Percentiles rank a stretch among this genome's conserved stretches.
These are phyloP conservation scores for human DNA, from an alignment of 2,113 vertebrate genomes.

Conservation along the genomic window GRCh38 chr5:37142501-37143000, in stretches of 20 bases:
- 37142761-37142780: not conserved
- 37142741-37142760: not conserved
- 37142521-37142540: not conserved
- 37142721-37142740: constrained; percentile 25
- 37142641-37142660: constrained; percentile 2
- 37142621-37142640: not conserved
- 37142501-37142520: not conserved
- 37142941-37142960: not conserved
- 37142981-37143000: not conserved
- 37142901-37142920: not conserved
- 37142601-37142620: not conserved
- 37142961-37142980: not conserved
- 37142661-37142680: not conserved
- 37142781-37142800: not conserved
- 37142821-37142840: not conserved
- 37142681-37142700: not conserved
- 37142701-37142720: not conserved
- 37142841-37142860: not conserved
- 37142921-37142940: rapidly evolving
- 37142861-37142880: not conserved
- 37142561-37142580: not conserved
- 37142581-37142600: not conserved
- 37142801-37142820: not conserved
- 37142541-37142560: not conserved
- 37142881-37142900: not conserved